Evolutionary conservation across 2,113 vertebrate species (phyloP).

Genomic region (Suncus etruscus): DNA sequence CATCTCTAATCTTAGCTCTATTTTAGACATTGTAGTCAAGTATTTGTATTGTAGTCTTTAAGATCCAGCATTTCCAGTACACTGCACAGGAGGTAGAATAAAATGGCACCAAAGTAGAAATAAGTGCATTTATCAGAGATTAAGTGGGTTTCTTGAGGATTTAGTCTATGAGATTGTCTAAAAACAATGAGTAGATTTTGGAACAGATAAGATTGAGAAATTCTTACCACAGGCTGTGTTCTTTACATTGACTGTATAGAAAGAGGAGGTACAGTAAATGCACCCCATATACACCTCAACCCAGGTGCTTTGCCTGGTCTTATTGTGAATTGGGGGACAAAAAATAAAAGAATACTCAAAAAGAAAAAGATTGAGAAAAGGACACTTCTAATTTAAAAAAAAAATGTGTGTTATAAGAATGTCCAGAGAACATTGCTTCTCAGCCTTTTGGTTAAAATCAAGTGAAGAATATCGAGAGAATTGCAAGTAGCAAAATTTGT

Average conservation of each 20-base stretch:
- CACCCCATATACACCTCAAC: no score
- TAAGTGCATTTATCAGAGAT: background rate
- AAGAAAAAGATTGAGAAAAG: background rate
- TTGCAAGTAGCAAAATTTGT: background rate
- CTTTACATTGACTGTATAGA: no score
- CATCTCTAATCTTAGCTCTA: constrained; percentile 6
- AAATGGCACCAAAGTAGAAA: background rate
- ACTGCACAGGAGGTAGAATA: background rate
- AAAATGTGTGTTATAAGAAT: background rate
- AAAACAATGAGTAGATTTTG: background rate
- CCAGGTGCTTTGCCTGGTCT: no score
- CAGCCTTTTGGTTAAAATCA: no score
- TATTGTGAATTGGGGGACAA: no score
- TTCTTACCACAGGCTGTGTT: no score
- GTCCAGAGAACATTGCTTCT: no score
- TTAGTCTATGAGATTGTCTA: background rate
- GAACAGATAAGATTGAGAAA: background rate
- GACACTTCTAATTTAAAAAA: background rate
- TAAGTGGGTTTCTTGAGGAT: background rate
- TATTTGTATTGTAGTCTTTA: background rate
- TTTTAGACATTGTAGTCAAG: background rate
- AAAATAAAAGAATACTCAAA: no score
- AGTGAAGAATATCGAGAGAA: background rate
- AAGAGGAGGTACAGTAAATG: no score
- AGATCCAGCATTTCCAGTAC: background rate